Base-by-base conservation (phyloP, 2,113 vertebrate species). In the Aix galericulata region DNA sequence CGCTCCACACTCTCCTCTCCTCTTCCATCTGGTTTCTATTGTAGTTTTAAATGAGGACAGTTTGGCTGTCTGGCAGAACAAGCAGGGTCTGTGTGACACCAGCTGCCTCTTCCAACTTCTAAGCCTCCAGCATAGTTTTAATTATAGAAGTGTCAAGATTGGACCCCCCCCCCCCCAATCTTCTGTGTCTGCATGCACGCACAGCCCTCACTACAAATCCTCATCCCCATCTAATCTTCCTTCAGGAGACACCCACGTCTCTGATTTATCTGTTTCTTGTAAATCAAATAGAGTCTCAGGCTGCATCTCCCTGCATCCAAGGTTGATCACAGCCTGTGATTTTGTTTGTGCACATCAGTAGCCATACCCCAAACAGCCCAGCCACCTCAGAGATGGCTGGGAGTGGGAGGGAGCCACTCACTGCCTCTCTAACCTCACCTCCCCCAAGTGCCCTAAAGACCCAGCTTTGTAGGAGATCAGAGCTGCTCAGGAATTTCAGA, bases 1-100 rank as follows among this genome's bases (percentile, higher is more conserved):
- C 78, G 72, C 82, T 95, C 75, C 31, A 34, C 0, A 23, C 50
- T 87, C 73, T 71, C 67, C 88, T 68, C 80, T 97, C 88, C 92
- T 94, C 88, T 88, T 92, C 92, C 97, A 97, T 98, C 97, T 98
- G 97, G 93, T 97, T 98, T 98, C 89, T 89, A 96, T 98, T 98
- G 97, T 96, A 92, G 58, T 95, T 96, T 94, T 95, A 97, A 97
- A 94, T 68, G 82, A 97, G 85, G 96, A 95, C 69, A 68, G 86
- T 96, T 96, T 87, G 89, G 73, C 89, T 96, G 91, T 93, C 93
- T 97, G 95, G 95, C 94, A 96, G 89, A 96, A 86, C 87, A 95
- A 91, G 73, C 6, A 0, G 89, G 79, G 82, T 96, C 92, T 97
- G 84, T 97, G 93, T 97, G 96, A 96, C 94, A 97, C 73, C 86